Conservation (phyloP, 2,797 vertebrate species). For the Acanthiza pusilla region DNA sequence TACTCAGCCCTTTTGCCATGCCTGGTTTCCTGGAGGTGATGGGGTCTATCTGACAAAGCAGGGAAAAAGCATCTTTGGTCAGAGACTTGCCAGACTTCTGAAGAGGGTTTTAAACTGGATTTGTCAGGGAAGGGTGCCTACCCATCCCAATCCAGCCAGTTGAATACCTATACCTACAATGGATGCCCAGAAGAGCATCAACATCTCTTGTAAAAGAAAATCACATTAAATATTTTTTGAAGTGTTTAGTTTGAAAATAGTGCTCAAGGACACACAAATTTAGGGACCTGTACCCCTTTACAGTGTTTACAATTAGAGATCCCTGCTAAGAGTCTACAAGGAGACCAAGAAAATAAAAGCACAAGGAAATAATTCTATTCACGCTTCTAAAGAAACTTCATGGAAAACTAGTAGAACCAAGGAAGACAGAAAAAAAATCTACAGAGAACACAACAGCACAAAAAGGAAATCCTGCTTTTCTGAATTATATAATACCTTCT, state of each 20-base stretch:
- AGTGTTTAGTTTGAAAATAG: background rate
- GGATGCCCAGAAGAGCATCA: background rate
- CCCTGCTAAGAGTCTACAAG: background rate
- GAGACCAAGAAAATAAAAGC: background rate
- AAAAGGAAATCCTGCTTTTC: background rate
- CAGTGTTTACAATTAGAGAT: background rate
- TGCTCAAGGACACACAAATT: background rate
- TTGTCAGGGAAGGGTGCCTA: background rate
- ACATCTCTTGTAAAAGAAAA: background rate
- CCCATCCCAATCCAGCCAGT: background rate
- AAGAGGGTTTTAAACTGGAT: background rate
- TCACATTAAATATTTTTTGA: background rate
- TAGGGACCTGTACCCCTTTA: background rate
- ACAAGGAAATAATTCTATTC: background rate
- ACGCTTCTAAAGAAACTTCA: background rate
- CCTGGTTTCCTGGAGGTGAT: background rate
- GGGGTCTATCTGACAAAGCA: background rate
- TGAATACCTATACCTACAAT: background rate
- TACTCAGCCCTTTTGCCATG: background rate
- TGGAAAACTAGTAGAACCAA: background rate
- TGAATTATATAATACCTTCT: background rate
- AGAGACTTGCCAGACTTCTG: background rate
- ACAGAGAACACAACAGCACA: background rate
- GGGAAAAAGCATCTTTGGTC: background rate
- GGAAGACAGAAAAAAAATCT: background rate